Base-by-base conservation (phyloP, 1,140 invertebrate genomes). In the Papilio aristodemus region DNA sequence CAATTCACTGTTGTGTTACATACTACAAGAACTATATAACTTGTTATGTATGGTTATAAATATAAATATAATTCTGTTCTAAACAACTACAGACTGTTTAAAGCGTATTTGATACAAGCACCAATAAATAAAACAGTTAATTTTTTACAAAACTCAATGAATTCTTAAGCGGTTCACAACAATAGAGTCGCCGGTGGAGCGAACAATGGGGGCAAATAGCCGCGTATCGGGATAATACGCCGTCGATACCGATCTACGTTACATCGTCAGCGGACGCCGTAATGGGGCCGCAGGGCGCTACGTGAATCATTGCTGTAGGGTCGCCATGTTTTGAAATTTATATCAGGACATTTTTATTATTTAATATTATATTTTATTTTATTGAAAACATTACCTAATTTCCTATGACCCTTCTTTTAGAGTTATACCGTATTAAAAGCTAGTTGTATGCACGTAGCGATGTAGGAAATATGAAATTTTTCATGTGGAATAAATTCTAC, bases 241-340 rank as follows among this genome's bases (percentile, higher is more conserved):
- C 41, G 32, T 62, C 46, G 71, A 76, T 73, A 73, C 58, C 4
- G 58, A 75, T 75, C 71, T 75, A 19, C 69, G 68, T 67, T 68
- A 68, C 70, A 39, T 59, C 69, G 69, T 58, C 57, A 41, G 54
- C 32, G 54, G 54, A 66, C 63, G 62, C 54, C 57, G 70, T 67
- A 71, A 71, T 71, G 68, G 73, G 71, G 62, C 71, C 58, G 70
- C 68, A 75, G 76, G 75, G 73, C 71, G 77, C 71, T 72, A 37
- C 37, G 72, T 82, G 74, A 82, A 80, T 80, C 75, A 82, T 75
- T 71, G 32, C 37, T 19, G 67, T 60, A 67, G 67, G 38, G 70
- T 72, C 68, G 19, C 70, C 70, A 73, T 58, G 60, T 38, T 22
- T 22, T 27, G 27, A 14, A n/a, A 10, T 14, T 36, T 27, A 36